Conservation (phyloP, 2,797 vertebrate genomes). For the Euthynnus affinis region DNA sequence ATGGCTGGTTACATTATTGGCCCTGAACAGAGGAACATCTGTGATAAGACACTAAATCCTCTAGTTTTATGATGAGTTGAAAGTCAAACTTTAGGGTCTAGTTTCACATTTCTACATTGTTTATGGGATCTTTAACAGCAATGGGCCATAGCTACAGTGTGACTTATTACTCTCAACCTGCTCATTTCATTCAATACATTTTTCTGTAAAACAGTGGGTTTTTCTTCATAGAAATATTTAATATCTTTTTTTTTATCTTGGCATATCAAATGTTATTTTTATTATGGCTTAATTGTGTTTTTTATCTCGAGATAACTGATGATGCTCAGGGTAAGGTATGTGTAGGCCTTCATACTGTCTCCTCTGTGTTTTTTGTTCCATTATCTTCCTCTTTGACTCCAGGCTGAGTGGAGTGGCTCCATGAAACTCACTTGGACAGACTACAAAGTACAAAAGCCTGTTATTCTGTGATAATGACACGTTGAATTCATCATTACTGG, state of each 20-base stretch:
- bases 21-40: constrained; percentile 42
- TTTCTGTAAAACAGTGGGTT: not conserved
- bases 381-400: not conserved
- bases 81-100: not conserved
- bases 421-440: not conserved
- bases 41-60: constrained; percentile 28
- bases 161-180: not conserved
- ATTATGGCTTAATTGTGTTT: not conserved
- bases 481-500: not conserved
- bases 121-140: not conserved
- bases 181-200: not conserved
- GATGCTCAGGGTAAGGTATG: no score
- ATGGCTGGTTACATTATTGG: constrained; percentile 1
- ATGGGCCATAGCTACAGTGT: not conserved
- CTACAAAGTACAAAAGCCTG: not conserved
- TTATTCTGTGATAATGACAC: not conserved
- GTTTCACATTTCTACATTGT: not conserved
- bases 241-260: not conserved
- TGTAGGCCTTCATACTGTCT: not conserved
- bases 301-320: no score
- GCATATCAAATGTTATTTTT: not conserved
- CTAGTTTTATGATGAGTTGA: not conserved
- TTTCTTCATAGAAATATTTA: not conserved
- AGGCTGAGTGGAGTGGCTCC: not conserved
- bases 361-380: not conserved